Percentiles rank a stretch among this genome's conserved stretches.
Conservation (phyloP, 2,888 invertebrate genomes). For the Lithophane socia region DNA sequence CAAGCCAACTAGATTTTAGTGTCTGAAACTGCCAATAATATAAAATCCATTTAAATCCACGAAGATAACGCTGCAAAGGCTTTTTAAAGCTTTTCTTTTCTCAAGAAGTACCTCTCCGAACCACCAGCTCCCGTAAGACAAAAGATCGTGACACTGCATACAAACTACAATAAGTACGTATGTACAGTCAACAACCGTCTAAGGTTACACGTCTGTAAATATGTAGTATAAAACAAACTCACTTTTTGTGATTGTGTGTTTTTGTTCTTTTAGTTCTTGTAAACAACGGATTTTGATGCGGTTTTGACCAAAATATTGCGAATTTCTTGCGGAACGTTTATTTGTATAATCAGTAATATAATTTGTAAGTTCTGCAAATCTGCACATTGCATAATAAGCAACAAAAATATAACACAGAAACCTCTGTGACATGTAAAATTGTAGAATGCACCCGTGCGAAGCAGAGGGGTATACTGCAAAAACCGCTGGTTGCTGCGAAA, state of each 20-base stretch:
- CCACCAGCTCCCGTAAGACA: slow-evolving; percentile 12
- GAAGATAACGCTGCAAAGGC: not conserved
- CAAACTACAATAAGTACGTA: slow-evolving; percentile 34
- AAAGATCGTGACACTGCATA: slow-evolving; percentile 49
- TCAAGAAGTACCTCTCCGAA: not conserved
- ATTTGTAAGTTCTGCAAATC: too few relatives aligned
- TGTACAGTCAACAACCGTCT: slow-evolving; percentile 4
- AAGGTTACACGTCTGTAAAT: too few relatives aligned
- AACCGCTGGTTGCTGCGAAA: not conserved
- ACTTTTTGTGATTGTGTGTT: not conserved
- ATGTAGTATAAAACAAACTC: not conserved
- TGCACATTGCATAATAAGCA: too few relatives aligned
- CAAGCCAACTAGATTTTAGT: not conserved
- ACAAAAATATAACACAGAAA: not conserved
- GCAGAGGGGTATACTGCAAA: not conserved
- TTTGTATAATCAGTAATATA: not conserved
- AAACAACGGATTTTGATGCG: not conserved
- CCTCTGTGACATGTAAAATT: not conserved
- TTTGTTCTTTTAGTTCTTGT: not conserved
- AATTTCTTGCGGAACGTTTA: not conserved
- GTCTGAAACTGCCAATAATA: not conserved
- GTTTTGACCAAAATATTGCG: not conserved
- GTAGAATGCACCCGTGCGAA: not conserved
- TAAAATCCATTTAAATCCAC: not conserved
- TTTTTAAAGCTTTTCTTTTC: slow-evolving; percentile 1